Evolutionary conservation across 1,140 invertebrate species (phyloP).

Genomic region (Cheumatopsyche charites): DNA sequence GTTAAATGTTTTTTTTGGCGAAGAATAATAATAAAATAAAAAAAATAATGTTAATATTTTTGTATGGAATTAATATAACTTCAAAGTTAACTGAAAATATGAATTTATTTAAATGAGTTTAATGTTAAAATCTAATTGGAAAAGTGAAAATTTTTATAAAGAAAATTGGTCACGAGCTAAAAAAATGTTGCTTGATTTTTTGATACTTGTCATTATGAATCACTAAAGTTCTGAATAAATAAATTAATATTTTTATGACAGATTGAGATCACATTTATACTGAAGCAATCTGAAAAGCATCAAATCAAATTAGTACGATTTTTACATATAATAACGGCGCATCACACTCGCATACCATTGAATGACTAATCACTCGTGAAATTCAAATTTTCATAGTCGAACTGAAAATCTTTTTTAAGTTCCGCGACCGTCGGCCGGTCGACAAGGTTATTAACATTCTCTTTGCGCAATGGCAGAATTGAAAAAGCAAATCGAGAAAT

Average conservation of each 20-base stretch:
- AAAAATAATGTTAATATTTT: too few relatives aligned
- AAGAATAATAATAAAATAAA: too few relatives aligned
- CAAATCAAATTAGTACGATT: too few relatives aligned
- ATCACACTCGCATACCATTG: too few relatives aligned
- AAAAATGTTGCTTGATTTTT: background rate
- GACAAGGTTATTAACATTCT: slow-evolving; percentile 33
- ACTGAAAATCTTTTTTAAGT: slow-evolving; percentile 13
- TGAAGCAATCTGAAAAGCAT: too few relatives aligned
- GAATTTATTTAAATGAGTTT: too few relatives aligned
- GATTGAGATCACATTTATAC: background rate
- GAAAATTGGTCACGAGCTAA: background rate
- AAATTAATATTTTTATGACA: background rate
- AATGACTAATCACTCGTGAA: slow-evolving; percentile 18
- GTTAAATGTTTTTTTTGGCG: too few relatives aligned
- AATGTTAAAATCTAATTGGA: too few relatives aligned
- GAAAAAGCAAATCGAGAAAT: background rate
- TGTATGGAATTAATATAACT: too few relatives aligned
- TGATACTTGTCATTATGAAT: background rate
- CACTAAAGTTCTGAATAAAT: background rate
- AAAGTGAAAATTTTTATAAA: too few relatives aligned
- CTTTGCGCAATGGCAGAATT: slow-evolving; percentile 8
- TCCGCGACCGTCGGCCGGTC: slow-evolving; percentile 6
- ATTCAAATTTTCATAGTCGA: slow-evolving; percentile 17
- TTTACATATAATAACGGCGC: too few relatives aligned
- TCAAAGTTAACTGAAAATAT: too few relatives aligned